These are phyloP conservation scores for Cliona cf. orientalis DNA, from an alignment of 37 sponge, comb jelly and placozoan genomes.

Conservation along the genomic window DNA sequence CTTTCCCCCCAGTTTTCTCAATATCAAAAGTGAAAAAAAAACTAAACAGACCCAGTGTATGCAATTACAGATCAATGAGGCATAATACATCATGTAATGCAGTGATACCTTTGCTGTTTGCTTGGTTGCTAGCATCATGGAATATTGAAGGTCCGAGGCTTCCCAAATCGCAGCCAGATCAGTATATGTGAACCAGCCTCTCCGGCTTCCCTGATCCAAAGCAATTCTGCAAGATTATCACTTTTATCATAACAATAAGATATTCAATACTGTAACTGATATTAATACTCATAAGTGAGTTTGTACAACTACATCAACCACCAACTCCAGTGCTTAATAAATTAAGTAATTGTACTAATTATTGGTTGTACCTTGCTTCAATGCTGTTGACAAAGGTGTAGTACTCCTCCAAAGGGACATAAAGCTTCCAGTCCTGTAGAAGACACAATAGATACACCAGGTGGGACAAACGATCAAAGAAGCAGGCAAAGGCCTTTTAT, in stretches of 20 bases:
- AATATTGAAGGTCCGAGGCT: slow-evolving; percentile 30
- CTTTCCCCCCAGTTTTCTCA: no score
- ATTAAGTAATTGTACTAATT: no score
- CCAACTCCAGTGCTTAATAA: neutral
- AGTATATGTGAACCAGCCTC: slow-evolving; percentile 79
- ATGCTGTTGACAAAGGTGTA: slow-evolving; percentile 55
- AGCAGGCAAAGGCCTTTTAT: neutral
- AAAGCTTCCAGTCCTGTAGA: slow-evolving; percentile 74
- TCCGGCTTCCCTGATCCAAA: slow-evolving; percentile 18
- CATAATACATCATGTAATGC: no score
- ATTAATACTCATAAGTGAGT: neutral
- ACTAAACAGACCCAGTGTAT: no score
- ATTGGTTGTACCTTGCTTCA: slow-evolving; percentile 78
- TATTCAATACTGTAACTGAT: neutral
- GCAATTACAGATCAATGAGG: no score
- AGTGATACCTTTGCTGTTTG: slow-evolving; percentile 63
- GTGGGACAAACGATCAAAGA: neutral
- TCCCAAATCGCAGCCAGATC: slow-evolving; percentile 74
- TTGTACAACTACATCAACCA: neutral
- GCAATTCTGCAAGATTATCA: slow-evolving; percentile 55
- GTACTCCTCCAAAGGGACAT: slow-evolving; percentile 70
- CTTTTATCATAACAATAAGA: neutral
- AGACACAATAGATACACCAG: neutral
- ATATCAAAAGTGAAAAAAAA: no score
- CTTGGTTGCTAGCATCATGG: slow-evolving; percentile 46